Evolutionary conservation across 1,140 invertebrate species (phyloP), one percentile per base, ranked within the genome.

Genomic region (Monomorium pharaonis): DNA sequence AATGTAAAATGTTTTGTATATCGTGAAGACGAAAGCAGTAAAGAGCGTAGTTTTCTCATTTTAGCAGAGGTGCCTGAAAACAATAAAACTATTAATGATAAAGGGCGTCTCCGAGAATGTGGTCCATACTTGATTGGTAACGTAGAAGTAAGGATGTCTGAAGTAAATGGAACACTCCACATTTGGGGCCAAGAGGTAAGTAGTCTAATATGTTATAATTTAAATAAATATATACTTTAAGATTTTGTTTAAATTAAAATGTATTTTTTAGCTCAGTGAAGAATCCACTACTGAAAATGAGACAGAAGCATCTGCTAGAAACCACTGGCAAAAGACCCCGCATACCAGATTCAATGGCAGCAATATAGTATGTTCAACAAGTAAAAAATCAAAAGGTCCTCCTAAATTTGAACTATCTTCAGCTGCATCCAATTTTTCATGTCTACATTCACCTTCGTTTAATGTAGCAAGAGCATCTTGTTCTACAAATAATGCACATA

Each of bases 161-260:
- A 95, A 85, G 85, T 93, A 42, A 95, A 95, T 75, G 94, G 94
- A 9, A 95, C 93, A 0, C 93, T 95, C 21, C 95, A 94, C 47
- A 93, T 95, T 84, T 95, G 94, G 94, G 94, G 95, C 9, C 95
- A 95, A 91, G 94, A 95, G 89, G 91, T 94, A 84, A 91, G 30
- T 89, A 7, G 56, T 24, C 16, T 58, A 30, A 44, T 14, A 62
- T 30, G 24, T 44, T 76, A 14, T 10, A 54, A 33, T 24, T 84
- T 33, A 44, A 14, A 37, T 47, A 30, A 51, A 37, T 14, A 49
- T n/a, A 9, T 24, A 7, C 44, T 62, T 18, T 3, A 51, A 16
- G 33, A 62, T 49, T 30, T 14, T 18, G 10, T 65, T 63, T 33
- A 70, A 74, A 56, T 2, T 47, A 54, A 67, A 75, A 42, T 14